phyloP scores from a whole-genome alignment of 2,888 invertebrate genomes.

The Calameuta pallipes region DNA sequence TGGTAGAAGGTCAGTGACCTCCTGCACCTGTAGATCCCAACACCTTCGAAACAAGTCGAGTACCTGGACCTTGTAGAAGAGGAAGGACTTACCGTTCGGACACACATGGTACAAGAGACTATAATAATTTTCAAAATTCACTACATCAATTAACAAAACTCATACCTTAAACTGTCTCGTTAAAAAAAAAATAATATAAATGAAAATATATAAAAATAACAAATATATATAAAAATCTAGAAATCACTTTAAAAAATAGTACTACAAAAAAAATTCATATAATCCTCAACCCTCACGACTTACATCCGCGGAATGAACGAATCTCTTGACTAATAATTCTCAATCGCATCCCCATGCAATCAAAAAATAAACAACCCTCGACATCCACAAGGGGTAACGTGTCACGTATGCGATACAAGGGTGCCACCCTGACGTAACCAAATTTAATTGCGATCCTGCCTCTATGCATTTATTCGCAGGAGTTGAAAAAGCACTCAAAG shows the following conservation, averaged over 20 bases:
- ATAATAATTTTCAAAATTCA: background rate
- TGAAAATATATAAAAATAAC: background rate
- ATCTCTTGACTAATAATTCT: background rate
- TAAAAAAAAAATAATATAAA: background rate
- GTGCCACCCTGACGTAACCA: conserved; percentile 3
- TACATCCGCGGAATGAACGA: background rate
- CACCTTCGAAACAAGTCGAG: conserved; percentile 10
- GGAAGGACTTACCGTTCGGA: background rate
- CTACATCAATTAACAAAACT: background rate
- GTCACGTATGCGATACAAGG: background rate
- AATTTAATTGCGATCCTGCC: conserved; percentile 18
- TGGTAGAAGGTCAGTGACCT: conserved; percentile 26
- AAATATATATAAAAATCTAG: background rate
- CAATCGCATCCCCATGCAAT: background rate
- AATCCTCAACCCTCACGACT: too few relatives aligned
- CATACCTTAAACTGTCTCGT: too few relatives aligned
- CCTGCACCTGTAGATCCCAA: conserved; percentile 16
- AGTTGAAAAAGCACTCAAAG: background rate
- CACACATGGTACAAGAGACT: background rate
- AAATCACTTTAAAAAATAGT: background rate
- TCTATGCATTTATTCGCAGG: conserved; percentile 14
- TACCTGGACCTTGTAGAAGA: conserved; percentile 2
- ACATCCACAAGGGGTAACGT: background rate
- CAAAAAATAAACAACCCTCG: background rate
- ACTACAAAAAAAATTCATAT: background rate